Conservation (phyloP, 2,888 invertebrate genomes). For the Phengaris arion region DNA sequence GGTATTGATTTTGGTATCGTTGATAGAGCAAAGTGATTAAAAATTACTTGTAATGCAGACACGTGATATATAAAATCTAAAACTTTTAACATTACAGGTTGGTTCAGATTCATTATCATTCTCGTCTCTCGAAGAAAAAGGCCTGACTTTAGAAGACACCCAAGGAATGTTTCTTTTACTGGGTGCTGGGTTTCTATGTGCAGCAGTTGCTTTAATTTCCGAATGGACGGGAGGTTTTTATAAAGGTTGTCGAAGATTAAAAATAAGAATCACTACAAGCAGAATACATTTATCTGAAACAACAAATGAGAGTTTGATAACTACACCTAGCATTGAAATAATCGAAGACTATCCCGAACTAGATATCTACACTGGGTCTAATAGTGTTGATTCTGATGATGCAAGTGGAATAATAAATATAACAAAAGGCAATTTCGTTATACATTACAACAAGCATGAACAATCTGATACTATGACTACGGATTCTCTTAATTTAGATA, state of each 20-base stretch:
- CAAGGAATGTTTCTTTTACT: conserved; percentile 90
- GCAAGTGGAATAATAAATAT: conserved; percentile 63
- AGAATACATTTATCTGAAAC: conserved; percentile 39
- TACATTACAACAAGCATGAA: conserved; percentile 54
- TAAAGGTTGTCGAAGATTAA: conserved; percentile 66
- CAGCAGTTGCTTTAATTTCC: conserved; percentile 80
- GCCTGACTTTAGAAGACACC: conserved; percentile 87
- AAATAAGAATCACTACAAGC: conserved; percentile 41
- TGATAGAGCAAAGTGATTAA: no score
- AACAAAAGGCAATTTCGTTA: conserved; percentile 54
- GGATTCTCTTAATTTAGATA: conserved; percentile 65
- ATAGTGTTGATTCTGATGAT: conserved; percentile 54
- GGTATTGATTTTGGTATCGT: not conserved
- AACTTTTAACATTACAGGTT: conserved; percentile 53
- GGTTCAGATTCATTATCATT: conserved; percentile 63
- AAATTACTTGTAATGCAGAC: no score
- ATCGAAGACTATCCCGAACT: conserved; percentile 41
- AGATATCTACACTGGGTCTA: conserved; percentile 46
- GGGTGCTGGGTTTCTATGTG: conserved; percentile 84
- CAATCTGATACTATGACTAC: conserved; percentile 59
- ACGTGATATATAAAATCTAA: not conserved
- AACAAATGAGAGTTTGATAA: conserved; percentile 50
- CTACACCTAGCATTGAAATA: conserved; percentile 43
- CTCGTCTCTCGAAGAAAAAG: conserved; percentile 82
- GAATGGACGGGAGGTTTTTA: conserved; percentile 87